Base-by-base conservation (phyloP, 2,797 vertebrate genomes). In the Oceanodroma leucorhoa region DNA sequence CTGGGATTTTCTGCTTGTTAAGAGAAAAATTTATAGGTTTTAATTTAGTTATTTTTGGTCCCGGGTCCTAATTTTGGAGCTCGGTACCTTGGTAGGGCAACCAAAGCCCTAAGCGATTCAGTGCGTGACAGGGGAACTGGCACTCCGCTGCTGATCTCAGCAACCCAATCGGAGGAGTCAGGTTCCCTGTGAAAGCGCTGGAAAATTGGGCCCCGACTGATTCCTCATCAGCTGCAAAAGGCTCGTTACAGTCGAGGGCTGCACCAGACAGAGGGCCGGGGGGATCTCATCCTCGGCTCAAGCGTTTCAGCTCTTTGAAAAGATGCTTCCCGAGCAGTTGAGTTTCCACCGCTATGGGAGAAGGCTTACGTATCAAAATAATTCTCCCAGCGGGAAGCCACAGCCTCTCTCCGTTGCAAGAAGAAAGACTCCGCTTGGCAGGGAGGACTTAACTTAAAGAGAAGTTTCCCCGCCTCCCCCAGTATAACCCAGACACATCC, bases 41-140 rank as follows among this genome's bases (percentile, higher is more conserved):
- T 79, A 89, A 89, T 94, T 84, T 87, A 90, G 94, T 91, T 95
- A 96, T 95, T 89, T 93, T 91, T 92, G 83, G 91, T 76, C 76
- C 90, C 2, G 4, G 80, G 91, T 93, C 93, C 95, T 96, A 95
- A 94, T 97, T 97, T 87, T 83, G 92, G 89, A 96, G 90, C 85
- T 93, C 26, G 26, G 58, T 82, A 92, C 87, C 82, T 94, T 85
- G 78, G 72, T 23, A 96, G 94, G 91, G 70, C 93, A 93, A 76
- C 3, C 62, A 90, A 73, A 94, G 90, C 81, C 92, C 87, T 69
- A 6, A 84, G 93, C 69, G 10, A 73, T 57, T 66, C 40, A 32
- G 75, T 36, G 60, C 2, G 9, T 27, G 71, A 69, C 48, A 71
- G n/a, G 82, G 89, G 85, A 94, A 27, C 24, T 60, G 50, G 60